Percentiles rank a stretch among this genome's conserved stretches.
These are phyloP conservation scores for Tolmerus cingulatus DNA, from an alignment of 2,888 invertebrate species.

Conservation along the genomic window DNA sequence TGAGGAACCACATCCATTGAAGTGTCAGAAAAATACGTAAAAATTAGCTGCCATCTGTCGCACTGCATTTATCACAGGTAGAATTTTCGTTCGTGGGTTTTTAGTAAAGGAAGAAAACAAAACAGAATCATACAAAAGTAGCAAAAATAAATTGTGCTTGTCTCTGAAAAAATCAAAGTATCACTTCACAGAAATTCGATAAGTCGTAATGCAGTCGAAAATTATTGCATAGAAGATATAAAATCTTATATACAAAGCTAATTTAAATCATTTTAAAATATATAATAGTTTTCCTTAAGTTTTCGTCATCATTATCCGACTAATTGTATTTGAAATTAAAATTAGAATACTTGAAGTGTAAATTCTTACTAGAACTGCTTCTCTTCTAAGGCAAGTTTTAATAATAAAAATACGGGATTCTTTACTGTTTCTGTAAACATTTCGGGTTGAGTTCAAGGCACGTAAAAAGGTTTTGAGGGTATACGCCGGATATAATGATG, in stretches of 20 bases:
- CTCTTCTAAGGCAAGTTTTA: too few relatives aligned
- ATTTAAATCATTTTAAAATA: too few relatives aligned
- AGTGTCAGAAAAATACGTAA: background rate
- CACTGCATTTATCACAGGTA: background rate
- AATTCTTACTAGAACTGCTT: background rate
- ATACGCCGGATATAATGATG: background rate
- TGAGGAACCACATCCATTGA: background rate
- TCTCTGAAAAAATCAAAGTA: too few relatives aligned
- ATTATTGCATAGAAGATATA: too few relatives aligned
- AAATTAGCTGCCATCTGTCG: background rate
- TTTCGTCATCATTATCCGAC: background rate
- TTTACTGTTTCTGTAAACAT: background rate
- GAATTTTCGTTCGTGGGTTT: background rate
- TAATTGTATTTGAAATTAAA: background rate
- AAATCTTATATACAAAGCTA: too few relatives aligned
- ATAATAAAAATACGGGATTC: background rate
- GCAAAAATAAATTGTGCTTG: too few relatives aligned
- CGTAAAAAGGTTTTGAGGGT: background rate
- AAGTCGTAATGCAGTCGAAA: too few relatives aligned
- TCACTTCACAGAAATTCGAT: too few relatives aligned
- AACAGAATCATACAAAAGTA: too few relatives aligned
- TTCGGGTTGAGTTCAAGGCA: background rate
- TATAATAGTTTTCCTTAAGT: background rate
- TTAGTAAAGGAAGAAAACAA: background rate
- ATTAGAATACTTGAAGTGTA: background rate